Evolutionary conservation across 2,888 invertebrate species (phyloP), one percentile per base, ranked within the genome.

Genomic region (Neelides folsomi): DNA sequence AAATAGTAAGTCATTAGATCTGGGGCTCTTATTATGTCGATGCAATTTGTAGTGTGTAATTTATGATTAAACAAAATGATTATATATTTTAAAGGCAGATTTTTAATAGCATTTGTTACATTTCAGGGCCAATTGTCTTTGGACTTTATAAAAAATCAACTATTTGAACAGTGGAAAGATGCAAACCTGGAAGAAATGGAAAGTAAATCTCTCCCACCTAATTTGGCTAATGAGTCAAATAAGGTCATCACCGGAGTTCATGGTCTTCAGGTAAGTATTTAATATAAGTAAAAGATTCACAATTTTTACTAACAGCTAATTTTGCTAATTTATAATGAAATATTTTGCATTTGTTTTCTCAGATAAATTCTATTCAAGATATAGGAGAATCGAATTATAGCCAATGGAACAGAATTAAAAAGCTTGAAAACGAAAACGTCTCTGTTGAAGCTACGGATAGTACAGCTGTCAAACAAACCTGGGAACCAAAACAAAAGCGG

Each of bases 151-250:
- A 51, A 77, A 62, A 68, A 69, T 48, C 76, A 76, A 66, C 80
- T 78, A 1, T 77, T 74, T 60, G 75, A 78, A 52, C 83, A 83
- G 66, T 83, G 82, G 82, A 67, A 79, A 43, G 67, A 80, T 4
- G 74, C 78, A 60, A 79, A 83, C 67, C 68, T 83, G 45, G 72
- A 77, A 50, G 78, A 80, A 13, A 76, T 82, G 44, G 77, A 79
- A 57, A 75, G 76, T 0, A 76, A 78, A 0, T 77, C 75, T 45
- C 68, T 83, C 40, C 83, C 83, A 0, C 67, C 66, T 2, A 75
- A 77, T 66, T 67, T 83, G 19, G 69, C 68, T 1, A 66, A 68
- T 12, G 70, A 75, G 54, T 69, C 69, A 40, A 75, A 73, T 62
- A 72, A 71, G 1, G 67, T 71, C 1, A 66, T 81, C 1, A 71